Base-by-base conservation (phyloP, 37 sponge, comb jelly and placozoan genomes). In the Eunapius fragilis region DNA sequence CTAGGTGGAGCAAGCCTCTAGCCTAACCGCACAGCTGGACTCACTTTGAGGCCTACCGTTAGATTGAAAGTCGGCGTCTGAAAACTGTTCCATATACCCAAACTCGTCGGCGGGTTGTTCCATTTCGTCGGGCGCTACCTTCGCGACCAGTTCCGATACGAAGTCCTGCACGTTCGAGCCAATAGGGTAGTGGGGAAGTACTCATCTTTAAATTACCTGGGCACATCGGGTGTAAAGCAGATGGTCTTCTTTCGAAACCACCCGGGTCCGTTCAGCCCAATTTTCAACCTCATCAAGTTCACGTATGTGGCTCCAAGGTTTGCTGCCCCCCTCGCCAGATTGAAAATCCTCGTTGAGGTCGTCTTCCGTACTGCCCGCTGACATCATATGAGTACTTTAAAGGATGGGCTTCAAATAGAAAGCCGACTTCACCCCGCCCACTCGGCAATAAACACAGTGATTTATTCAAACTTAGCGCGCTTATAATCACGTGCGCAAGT, bases 221-320 rank as follows among this genome's bases (percentile, higher is more conserved):
- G 91, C 90, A 80, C 82, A 94, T 5, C 69, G 25, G 24, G 81
- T 26, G 67, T 89, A 70, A 31, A 81, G 36, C 49, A 73, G 71
- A 71, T 94, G 95, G 38, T 94, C 95, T 11, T 41, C 41, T 58
- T 89, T 94, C 2, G 95, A 92, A 25, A 94, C 67, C 10, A 94
- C 92, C 14, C 41, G 7, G 2, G 38, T 94, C 38, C 95, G 69
- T 74, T 94, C 95, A 12, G 41, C 31, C 95, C 95, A 94, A 35
- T 86, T 88, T 70, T 91, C 92, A 10, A 28, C 67, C 23, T 91
- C 89, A 78, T 94, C 95, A 19, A 94, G 76, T 33, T 71, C 76
- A 22, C 92, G 72, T 30, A 94, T 91, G 24, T 84, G 76, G 1
- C 84, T 87, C 95, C 95, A 94, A 2, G 58, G 14, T 12, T 19